Conservation (phyloP, 2,797 vertebrate species). For the Holocentrus rufus region DNA sequence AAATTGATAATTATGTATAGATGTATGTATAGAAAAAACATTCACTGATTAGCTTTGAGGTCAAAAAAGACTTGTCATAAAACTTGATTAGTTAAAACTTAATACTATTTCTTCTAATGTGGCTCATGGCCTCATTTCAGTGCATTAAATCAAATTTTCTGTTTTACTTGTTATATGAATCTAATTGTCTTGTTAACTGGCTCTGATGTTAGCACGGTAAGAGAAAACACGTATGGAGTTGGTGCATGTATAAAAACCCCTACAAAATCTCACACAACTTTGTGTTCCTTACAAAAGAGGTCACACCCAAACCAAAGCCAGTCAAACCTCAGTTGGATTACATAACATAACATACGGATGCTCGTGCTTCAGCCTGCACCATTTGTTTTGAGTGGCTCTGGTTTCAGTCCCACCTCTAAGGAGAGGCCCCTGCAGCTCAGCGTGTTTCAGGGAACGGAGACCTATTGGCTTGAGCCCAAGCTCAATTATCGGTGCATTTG, state of each 20-base stretch:
- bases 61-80: constrained; percentile 2
- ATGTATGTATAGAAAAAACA: no score
- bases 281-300: constrained; percentile 7
- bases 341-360: constrained; percentile 34
- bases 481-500: constrained; percentile 40
- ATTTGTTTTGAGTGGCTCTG: constrained; percentile 41
- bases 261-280: background rate
- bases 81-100: background rate
- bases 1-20: no score
- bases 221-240: background rate
- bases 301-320: constrained; percentile 20
- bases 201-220: background rate
- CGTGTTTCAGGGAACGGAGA: constrained; percentile 30
- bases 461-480: constrained; percentile 19
- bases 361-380: constrained; percentile 6
- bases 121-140: background rate
- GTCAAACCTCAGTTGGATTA: constrained; percentile 37
- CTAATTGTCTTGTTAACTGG: background rate
- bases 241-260: background rate
- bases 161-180: no score
- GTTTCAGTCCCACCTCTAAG: constrained; percentile 37
- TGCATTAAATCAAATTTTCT: background rate
- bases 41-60: no score
- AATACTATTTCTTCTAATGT: background rate
- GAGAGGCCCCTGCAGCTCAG: constrained; percentile 34